A percentile compares a stretch with the other conserved stretches of the same genome.
Conservation (phyloP, 2,113 vertebrate species). For the Dinomys branickii region DNA sequence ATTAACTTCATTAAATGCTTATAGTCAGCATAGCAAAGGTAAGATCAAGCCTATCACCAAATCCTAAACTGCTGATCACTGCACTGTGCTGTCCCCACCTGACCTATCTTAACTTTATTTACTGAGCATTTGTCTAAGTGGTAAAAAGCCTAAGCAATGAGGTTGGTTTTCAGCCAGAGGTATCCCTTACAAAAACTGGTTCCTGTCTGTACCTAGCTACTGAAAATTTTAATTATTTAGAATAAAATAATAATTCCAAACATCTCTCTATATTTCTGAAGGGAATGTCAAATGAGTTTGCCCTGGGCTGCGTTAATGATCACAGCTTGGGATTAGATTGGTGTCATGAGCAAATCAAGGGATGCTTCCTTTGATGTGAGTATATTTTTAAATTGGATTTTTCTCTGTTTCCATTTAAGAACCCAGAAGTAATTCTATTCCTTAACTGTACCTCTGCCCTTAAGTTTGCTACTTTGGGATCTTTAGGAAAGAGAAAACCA, state of each 20-base stretch:
- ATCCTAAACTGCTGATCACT: neutral
- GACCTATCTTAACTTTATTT: neutral
- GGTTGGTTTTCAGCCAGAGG: neutral
- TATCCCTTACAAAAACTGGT: neutral
- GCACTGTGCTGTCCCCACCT: neutral
- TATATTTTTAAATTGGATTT: neutral
- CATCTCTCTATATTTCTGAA: conserved; percentile 42
- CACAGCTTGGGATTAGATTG: neutral
- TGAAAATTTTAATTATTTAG: conserved; percentile 33
- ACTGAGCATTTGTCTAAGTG: neutral
- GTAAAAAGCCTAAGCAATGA: neutral
- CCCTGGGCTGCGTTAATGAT: neutral
- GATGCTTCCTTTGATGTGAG: neutral
- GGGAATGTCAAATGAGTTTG: conserved; percentile 16
- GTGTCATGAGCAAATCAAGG: neutral
- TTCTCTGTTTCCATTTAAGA: neutral
- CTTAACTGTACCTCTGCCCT: neutral
- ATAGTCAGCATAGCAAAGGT: neutral
- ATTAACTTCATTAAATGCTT: neutral
- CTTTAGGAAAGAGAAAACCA: conserved; percentile 9
- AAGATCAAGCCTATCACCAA: neutral
- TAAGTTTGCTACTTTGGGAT: neutral
- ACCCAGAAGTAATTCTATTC: neutral
- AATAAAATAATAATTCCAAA: conserved; percentile 44
- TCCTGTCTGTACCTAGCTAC: neutral